Base-by-base conservation (phyloP, 2,113 vertebrate genomes). In the Balaenoptera acutorostrata region DNA sequence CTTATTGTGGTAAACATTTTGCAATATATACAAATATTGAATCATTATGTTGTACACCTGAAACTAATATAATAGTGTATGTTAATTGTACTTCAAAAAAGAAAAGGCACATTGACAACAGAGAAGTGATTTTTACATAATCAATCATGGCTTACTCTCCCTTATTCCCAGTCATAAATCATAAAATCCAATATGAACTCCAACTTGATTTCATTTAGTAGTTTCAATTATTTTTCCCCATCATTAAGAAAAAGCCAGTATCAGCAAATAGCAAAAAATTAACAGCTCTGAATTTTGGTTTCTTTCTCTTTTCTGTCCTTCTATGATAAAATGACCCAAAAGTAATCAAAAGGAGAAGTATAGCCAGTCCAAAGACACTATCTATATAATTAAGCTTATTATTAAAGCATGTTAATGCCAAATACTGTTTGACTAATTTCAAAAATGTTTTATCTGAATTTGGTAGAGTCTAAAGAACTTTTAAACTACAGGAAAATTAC, bases 111-210 rank as follows among this genome's bases (percentile, higher is more conserved):
- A 68, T 2, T 39, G 49, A 91, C 61, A 95, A 77, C 31, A 81
- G 68, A 72, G 20, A 90, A 78, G 15, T 59, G 49, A 80, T 92
- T 78, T 71, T 68, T 31, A 41, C 21, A 63, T 29, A 6, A 91
- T 25, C 41, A n/a, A 0, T 86, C 41, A 52, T 6, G 20, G 21
- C 41, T 63, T 41, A 63, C 27, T 83, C 75, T 89, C 55, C 29
- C 68, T 88, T 84, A 57, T 92, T 85, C 39, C 52, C 36, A 78
- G 93, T 69, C 74, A 90, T n/a, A 74, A 95, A 91, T 91, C 86
- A 94, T 77, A 91, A 95, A 96, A 63, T 57, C 59, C 75, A 94
- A 52, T 64, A 57, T 59, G 83, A 82, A 96, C 15, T 8, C 11
- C 46, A 91, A 63, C 6, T 94, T 88, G 33, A 80, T 85, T 88